These are phyloP conservation scores for Poeciliopsis prolifica DNA, from an alignment of 2,113 vertebrate genomes.

Conservation along the genomic window DNA sequence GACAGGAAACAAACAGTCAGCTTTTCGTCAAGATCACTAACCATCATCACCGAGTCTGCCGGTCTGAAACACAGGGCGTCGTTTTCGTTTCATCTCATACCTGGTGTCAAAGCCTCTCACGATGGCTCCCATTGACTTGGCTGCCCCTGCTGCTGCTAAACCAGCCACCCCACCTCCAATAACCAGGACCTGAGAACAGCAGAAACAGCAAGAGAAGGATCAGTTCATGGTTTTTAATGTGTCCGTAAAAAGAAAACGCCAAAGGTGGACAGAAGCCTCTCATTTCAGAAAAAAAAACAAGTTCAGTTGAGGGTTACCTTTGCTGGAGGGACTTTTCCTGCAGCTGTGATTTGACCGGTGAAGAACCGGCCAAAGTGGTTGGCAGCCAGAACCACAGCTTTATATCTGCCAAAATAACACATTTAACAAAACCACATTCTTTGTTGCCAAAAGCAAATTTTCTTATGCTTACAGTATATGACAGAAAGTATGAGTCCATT, in stretches of 20 bases:
- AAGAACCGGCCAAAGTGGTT: constrained; percentile 81
- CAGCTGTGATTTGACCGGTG: constrained; percentile 78
- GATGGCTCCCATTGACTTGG: constrained; percentile 85
- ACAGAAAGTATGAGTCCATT: background rate
- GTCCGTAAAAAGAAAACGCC: background rate
- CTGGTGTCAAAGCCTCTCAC: constrained; percentile 84
- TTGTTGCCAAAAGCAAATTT: background rate
- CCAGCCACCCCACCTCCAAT: constrained; percentile 85
- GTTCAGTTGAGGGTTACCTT: constrained; percentile 59
- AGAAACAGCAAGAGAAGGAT: background rate
- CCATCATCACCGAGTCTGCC: background rate
- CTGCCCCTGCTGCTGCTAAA: constrained; percentile 83
- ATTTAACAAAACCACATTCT: background rate
- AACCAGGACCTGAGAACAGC: constrained; percentile 76
- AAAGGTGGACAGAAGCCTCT: background rate
- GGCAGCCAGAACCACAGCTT: constrained; percentile 75
- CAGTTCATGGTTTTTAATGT: background rate
- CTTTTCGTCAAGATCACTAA: constrained; percentile 4
- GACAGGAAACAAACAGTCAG: background rate
- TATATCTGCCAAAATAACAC: constrained; percentile 68
- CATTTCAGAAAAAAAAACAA: background rate
- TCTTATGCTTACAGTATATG: background rate
- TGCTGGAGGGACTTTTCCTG: constrained; percentile 80
- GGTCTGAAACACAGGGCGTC: too few relatives aligned
- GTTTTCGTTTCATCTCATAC: constrained; percentile 42